These are phyloP conservation scores for Solea senegalensis DNA, from an alignment of 2,113 vertebrate species.

Conservation along the genomic window DNA sequence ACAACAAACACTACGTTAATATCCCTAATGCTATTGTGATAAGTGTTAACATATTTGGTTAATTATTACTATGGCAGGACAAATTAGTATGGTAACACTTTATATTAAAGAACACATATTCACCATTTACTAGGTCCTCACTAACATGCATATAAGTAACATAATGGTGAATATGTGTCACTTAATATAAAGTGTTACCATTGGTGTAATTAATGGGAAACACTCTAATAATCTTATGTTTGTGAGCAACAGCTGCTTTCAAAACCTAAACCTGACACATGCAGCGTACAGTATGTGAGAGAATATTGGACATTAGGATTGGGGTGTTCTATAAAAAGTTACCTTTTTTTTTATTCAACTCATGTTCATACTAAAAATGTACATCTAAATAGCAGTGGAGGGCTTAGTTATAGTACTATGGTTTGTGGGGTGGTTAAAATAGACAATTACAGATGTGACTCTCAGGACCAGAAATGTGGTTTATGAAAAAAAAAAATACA, in stretches of 20 bases:
- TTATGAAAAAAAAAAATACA: too few relatives aligned
- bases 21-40: too few relatives aligned
- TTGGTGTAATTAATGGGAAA: too few relatives aligned
- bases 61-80: too few relatives aligned
- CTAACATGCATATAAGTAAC: too few relatives aligned
- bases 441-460: constrained; percentile 18
- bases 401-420: constrained; percentile 26
- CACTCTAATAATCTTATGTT: not conserved
- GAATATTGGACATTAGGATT: not conserved
- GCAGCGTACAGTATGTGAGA: not conserved
- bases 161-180: too few relatives aligned
- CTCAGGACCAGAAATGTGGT: not conserved
- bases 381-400: constrained; percentile 50
- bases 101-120: too few relatives aligned
- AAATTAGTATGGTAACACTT: too few relatives aligned
- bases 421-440: constrained; percentile 13
- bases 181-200: too few relatives aligned
- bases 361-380: constrained; percentile 34
- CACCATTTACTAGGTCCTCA: too few relatives aligned
- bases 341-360: not conserved
- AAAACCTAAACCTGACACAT: not conserved
- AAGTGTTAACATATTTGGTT: too few relatives aligned
- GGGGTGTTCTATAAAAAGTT: not conserved
- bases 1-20: too few relatives aligned
- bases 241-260: not conserved